A percentile compares a stretch with the other conserved stretches of the same genome.
Evolutionary conservation across 1,140 invertebrate species (phyloP).

Genomic region (Drosophila sulfurigaster): DNA sequence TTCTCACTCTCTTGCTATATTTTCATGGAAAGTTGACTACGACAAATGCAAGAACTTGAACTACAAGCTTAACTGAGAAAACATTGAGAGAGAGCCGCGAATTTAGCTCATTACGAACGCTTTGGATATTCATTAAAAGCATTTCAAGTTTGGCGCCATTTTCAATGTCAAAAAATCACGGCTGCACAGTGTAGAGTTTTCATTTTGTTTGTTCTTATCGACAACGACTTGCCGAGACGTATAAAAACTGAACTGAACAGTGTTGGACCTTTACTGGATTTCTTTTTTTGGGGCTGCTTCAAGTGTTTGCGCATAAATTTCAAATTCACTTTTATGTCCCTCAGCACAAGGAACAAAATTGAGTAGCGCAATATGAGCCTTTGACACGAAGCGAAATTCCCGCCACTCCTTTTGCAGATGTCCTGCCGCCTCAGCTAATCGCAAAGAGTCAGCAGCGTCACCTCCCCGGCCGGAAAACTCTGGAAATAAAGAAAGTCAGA

Average conservation of each 20-base stretch:
- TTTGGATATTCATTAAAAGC: slow-evolving; percentile 61
- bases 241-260: slow-evolving; percentile 38
- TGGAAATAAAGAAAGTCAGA: background rate
- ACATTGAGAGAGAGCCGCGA: background rate
- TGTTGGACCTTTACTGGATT: slow-evolving; percentile 16
- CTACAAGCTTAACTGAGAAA: slow-evolving; percentile 8
- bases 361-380: slow-evolving; percentile 41
- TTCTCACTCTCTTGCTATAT: background rate
- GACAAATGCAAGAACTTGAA: slow-evolving; percentile 38
- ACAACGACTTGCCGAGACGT: slow-evolving; percentile 19
- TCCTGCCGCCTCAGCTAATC: slow-evolving; percentile 37
- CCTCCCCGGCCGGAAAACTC: background rate
- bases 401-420: background rate
- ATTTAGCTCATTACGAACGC: slow-evolving; percentile 32
- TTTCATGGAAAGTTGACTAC: slow-evolving; percentile 44
- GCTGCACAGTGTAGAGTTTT: slow-evolving; percentile 32
- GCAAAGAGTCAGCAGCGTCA: slow-evolving; percentile 23
- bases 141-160: slow-evolving; percentile 60
- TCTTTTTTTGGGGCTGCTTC: slow-evolving; percentile 5
- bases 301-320: slow-evolving; percentile 72
- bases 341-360: slow-evolving; percentile 10
- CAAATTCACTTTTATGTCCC: slow-evolving; percentile 74
- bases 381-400: slow-evolving; percentile 25
- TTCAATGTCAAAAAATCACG: slow-evolving; percentile 70
- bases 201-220: background rate